Evolutionary conservation across 2,888 invertebrate species (phyloP).

Genomic region (Drosophila diplacantha): DNA sequence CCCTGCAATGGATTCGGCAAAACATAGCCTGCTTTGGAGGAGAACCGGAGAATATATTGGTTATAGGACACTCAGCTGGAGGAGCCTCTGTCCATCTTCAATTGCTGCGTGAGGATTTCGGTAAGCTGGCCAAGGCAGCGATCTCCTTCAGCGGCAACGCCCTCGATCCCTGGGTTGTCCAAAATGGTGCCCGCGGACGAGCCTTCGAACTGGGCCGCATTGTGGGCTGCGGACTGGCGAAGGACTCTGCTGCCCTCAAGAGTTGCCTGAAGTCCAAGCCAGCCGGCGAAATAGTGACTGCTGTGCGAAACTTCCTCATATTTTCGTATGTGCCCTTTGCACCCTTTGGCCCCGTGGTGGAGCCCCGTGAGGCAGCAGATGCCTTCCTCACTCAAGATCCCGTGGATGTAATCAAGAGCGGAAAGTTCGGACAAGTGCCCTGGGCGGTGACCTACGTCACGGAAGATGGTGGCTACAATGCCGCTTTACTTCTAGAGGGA

Average conservation of each 20-base stretch:
- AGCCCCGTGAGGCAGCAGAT: constrained; percentile 78
- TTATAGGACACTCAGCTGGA: constrained; percentile 86
- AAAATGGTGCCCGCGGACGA: constrained; percentile 79
- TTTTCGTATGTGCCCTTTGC: constrained; percentile 84
- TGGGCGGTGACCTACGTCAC: constrained; percentile 84
- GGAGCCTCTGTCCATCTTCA: constrained; percentile 87
- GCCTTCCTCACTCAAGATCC: constrained; percentile 85
- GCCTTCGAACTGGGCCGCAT: constrained; percentile 81
- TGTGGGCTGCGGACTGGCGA: constrained; percentile 82
- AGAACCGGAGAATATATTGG: constrained; percentile 81
- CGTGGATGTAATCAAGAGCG: constrained; percentile 80
- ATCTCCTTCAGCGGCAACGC: constrained; percentile 84
- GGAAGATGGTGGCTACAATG: constrained; percentile 87
- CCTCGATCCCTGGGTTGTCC: constrained; percentile 81
- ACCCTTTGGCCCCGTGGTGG: constrained; percentile 86
- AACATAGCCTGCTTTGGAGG: constrained; percentile 76
- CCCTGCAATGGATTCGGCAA: constrained; percentile 45
- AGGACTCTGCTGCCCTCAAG: constrained; percentile 80
- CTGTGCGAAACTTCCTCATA: constrained; percentile 75
- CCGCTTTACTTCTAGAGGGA: constrained; percentile 75
- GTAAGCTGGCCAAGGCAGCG: constrained; percentile 49
- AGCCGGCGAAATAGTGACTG: constrained; percentile 81
- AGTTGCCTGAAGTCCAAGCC: constrained; percentile 83
- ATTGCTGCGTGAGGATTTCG: constrained; percentile 80
- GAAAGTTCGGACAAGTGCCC: constrained; percentile 82